Percentiles rank a stretch among this genome's conserved stretches.
These are phyloP conservation scores for Agriopis leucophaearia DNA, from an alignment of 2,888 invertebrate genomes.

Conservation along the genomic window DNA sequence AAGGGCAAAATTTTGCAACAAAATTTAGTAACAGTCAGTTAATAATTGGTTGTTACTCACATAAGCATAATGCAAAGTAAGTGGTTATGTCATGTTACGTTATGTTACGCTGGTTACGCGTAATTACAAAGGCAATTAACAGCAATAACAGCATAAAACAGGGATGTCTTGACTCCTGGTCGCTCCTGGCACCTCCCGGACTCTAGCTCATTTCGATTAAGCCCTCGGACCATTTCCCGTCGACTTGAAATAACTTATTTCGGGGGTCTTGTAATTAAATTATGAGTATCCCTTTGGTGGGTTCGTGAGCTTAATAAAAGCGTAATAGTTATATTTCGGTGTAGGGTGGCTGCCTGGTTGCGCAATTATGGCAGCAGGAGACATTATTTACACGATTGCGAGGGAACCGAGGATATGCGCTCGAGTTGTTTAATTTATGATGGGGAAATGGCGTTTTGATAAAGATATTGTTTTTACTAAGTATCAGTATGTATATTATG, in stretches of 20 bases:
- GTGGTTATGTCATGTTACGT: slow-evolving; percentile 10
- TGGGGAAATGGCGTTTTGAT: slow-evolving; percentile 21
- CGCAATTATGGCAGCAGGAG: slow-evolving; percentile 54
- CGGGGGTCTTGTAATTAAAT: slow-evolving; percentile 79
- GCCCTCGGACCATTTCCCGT: slow-evolving; percentile 59
- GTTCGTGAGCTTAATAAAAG: slow-evolving; percentile 81
- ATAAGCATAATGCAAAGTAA: slow-evolving; percentile 13
- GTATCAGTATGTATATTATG: not conserved
- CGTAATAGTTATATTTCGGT: slow-evolving; percentile 80
- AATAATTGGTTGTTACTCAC: slow-evolving; percentile 9
- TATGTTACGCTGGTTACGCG: slow-evolving; percentile 14
- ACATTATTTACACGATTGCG: slow-evolving; percentile 57
- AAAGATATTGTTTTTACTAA: not conserved
- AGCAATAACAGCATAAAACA: slow-evolving; percentile 42
- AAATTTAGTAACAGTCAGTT: slow-evolving; percentile 6
- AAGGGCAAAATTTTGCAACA: slow-evolving; percentile 8
- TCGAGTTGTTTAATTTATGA: slow-evolving; percentile 31
- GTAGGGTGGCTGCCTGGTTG: slow-evolving; percentile 67
- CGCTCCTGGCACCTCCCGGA: slow-evolving; percentile 7
- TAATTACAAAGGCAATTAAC: slow-evolving; percentile 39
- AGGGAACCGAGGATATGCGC: slow-evolving; percentile 44
- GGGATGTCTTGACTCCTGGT: slow-evolving; percentile 48
- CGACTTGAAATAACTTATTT: slow-evolving; percentile 70
- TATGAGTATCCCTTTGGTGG: slow-evolving; percentile 80
- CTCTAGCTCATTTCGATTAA: slow-evolving; percentile 57